Percentiles rank a stretch among this genome's conserved stretches.
Conservation (phyloP, 2,888 invertebrate genomes). For the Tetanocera ferruginea region DNA sequence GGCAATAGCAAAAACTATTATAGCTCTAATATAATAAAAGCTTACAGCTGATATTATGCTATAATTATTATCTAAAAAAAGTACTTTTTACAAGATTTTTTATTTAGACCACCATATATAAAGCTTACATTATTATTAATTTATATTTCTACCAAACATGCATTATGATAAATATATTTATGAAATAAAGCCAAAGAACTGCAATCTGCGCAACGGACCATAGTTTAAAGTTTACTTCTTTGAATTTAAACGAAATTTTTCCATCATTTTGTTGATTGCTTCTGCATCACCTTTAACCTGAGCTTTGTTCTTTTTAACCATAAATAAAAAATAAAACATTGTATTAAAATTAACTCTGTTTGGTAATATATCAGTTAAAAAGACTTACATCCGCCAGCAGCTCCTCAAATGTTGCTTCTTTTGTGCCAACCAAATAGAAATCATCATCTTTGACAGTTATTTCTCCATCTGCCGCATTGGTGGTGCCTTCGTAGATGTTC, state of each 20-base stretch:
- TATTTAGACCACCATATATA: too few species aligned
- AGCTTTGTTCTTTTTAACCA: slow-evolving; percentile 57
- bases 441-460: slow-evolving; percentile 65
- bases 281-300: slow-evolving; percentile 61
- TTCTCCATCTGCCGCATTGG: slow-evolving; percentile 57
- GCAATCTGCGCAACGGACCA: not conserved
- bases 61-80: too few species aligned
- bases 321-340: slow-evolving; percentile 29
- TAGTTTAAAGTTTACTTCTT: slow-evolving; percentile 4
- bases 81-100: too few species aligned
- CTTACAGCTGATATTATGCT: too few species aligned
- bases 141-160: not conserved
- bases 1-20: too few species aligned
- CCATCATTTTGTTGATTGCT: slow-evolving; percentile 63
- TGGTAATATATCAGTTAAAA: not conserved
- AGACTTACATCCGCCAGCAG: slow-evolving; percentile 56
- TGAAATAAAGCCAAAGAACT: not conserved
- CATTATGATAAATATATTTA: not conserved
- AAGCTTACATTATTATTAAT: too few species aligned
- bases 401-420: slow-evolving; percentile 61
- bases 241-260: slow-evolving; percentile 62
- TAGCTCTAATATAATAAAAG: too few species aligned
- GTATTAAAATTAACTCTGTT: not conserved
- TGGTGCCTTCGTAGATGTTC: slow-evolving; percentile 65
- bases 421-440: slow-evolving; percentile 64